Evolutionary conservation across 2,888 invertebrate species (phyloP), one percentile per base, ranked within the genome.

Genomic region (Phragmatobia fuliginosa): DNA sequence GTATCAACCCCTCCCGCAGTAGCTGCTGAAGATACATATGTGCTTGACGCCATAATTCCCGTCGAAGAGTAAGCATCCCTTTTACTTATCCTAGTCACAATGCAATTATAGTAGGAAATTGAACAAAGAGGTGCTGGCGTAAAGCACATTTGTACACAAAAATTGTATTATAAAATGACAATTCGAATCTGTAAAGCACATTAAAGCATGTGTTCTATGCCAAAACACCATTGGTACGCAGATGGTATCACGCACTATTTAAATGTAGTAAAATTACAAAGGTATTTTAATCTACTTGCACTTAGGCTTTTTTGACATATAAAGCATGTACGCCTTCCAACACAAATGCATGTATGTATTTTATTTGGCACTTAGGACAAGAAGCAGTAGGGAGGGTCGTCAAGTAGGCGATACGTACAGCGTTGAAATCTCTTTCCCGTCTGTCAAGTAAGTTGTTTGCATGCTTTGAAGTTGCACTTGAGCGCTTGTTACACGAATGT

Each of bases 391-490:
- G 92, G 97, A 98, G 95, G 97, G 97, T 91, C 96, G 98, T 89
- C 98, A 98, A 96, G 97, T 97, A 91, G 97, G 97, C 91, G 98
- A 98, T 94, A 98, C 98, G 85, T 99, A 99, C 96, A 97, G 96
- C 95, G 96, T 98, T 92, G 97, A 98, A 96, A 97, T 99, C 93
- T 97, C 98, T 90, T 98, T 98, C 97, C 98, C 98, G 90, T 97
- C 98, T 88, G 96, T 98, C 96, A 98, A 98, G 98, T 98, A 97
- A 97, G 96, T 96, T 82, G 75, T 85, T 85, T 88, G 91, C 91
- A 90, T 90, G 90, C 80, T 80, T 80, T 75, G 58, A 56, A 80
- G 68, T 82, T 76, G 85, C 87, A 89, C 87, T 83, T 78, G 74
- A 80, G 84, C 88, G 89, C 90, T 80, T 79, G 65, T 79, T 65